Evolutionary conservation across 1,140 invertebrate genomes (phyloP), one percentile per base, ranked within the genome.

Genomic region (Stegodyphus dumicola): DNA sequence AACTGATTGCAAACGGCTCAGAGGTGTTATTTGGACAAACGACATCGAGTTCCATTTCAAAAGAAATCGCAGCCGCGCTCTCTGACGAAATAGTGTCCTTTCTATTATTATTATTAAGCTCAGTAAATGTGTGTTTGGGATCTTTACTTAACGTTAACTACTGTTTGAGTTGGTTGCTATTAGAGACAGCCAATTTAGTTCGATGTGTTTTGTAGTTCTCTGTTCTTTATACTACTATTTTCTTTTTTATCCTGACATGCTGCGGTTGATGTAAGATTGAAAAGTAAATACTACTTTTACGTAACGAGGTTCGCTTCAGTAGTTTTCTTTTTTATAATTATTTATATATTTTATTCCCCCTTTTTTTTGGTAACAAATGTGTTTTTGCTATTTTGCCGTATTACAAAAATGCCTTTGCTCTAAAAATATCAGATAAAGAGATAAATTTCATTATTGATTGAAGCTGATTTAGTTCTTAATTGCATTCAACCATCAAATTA

Each of bases 281-380:
- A 79, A 80, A 80, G 78, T 73, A 80, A 80, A 80, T 69, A 80
- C 33, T 60, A 60, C 78, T 80, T n/a, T 80, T 80, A 48, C 51
- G 48, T 80, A 80, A 80, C 78, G 78, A 80, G 69, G 53, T 80
- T 17, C 11, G 65, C 10, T 67, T n/a, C 33, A 33, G 33, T 33
- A 33, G 33, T 33, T 33, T 33, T 33, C 3, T 33, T 33, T 33
- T 33, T 33, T 33, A 33, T 33, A 1, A 33, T 33, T 33, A 33
- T 33, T 33, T 33, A 1, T 33, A 33, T 33, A 33, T 33, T 33
- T 33, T 33, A 33, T 33, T 33, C 33, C 33, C 33, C 3, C 33
- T 3, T 33, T 33, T 33, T 33, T 33, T 33, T 33, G 33, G 33
- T 33, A 33, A 3, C 3, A 33, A 33, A 33, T 33, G 33, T 33